phyloP scores from a whole-genome alignment of 2,113 vertebrate genomes.

The Protobothrops flavoviridis region DNA sequence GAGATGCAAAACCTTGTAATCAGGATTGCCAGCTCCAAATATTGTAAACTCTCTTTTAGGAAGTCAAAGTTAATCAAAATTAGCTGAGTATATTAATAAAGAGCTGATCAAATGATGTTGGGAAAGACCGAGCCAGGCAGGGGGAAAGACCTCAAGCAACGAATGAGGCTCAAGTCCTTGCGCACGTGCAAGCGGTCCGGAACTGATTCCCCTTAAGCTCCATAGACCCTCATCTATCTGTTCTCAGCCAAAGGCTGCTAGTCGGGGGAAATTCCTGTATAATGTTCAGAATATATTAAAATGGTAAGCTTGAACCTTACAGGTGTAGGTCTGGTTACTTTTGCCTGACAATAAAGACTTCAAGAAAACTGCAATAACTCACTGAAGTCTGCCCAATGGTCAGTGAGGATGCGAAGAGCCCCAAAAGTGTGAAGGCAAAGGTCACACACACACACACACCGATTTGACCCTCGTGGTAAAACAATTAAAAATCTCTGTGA shows the following conservation, averaged over 20 bases:
- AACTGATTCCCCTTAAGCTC: not conserved
- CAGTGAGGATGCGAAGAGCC: not conserved
- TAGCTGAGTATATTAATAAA: not conserved
- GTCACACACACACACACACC: not conserved
- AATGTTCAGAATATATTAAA: not conserved
- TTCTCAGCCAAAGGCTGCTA: not conserved
- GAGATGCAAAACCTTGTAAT: not conserved
- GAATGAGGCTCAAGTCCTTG: not conserved
- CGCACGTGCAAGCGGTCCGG: not conserved
- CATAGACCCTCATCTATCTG: not conserved
- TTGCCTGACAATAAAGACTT: not conserved
- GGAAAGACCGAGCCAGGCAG: not conserved
- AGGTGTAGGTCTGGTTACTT: not conserved
- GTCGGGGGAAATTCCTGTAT: not conserved
- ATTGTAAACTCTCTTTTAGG: not conserved
- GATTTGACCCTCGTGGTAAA: not conserved
- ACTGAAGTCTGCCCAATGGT: not conserved
- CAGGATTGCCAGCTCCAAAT: not conserved
- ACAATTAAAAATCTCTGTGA: not conserved
- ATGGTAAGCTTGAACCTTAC: not conserved
- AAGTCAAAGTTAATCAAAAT: not conserved
- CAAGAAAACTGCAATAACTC: not conserved
- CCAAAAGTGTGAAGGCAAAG: not conserved
- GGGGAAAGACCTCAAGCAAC: not conserved
- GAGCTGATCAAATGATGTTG: not conserved